These are phyloP conservation scores for Misgurnus mizolepis DNA, from an alignment of 2,113 vertebrate genomes.

Conservation along the genomic window DNA sequence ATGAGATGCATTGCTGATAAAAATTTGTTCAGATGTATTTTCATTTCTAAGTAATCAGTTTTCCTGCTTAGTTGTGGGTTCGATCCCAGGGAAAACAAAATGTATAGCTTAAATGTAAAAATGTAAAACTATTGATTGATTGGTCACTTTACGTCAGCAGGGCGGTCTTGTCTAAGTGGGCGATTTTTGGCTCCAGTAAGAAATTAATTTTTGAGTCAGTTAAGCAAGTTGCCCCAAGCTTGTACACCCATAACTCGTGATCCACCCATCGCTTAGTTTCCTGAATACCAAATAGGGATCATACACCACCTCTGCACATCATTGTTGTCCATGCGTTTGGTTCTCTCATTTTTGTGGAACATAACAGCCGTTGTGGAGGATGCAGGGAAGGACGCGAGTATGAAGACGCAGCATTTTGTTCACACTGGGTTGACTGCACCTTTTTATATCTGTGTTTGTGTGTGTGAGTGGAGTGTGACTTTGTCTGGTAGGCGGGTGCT, in stretches of 20 bases:
- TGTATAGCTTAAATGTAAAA: too few relatives aligned
- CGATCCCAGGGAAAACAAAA: too few relatives aligned
- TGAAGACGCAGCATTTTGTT: slow-evolving; percentile 1
- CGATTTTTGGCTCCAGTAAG: too few relatives aligned
- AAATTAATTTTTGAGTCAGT: too few relatives aligned
- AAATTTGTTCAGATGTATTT: too few relatives aligned
- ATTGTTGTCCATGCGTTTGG: slow-evolving; percentile 18
- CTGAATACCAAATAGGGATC: slow-evolving; percentile 17
- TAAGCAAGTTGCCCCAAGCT: too few relatives aligned
- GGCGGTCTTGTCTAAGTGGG: too few relatives aligned
- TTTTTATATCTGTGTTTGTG: slow-evolving; percentile 32
- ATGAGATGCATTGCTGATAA: too few relatives aligned
- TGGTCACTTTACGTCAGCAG: too few relatives aligned
- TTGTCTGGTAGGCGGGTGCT: slow-evolving; percentile 68
- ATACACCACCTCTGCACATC: slow-evolving; percentile 10
- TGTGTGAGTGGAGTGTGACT: slow-evolving; percentile 37
- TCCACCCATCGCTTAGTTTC: neutral
- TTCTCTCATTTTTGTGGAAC: slow-evolving; percentile 27
- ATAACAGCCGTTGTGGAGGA: slow-evolving; percentile 41
- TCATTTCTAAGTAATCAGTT: too few relatives aligned
- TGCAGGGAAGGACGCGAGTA: slow-evolving; percentile 16
- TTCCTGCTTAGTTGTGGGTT: too few relatives aligned
- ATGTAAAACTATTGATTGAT: too few relatives aligned
- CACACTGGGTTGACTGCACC: neutral
- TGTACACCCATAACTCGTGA: neutral